phyloP scores from a whole-genome alignment of 2,888 invertebrate genomes.

The Drosophila phalerata region DNA sequence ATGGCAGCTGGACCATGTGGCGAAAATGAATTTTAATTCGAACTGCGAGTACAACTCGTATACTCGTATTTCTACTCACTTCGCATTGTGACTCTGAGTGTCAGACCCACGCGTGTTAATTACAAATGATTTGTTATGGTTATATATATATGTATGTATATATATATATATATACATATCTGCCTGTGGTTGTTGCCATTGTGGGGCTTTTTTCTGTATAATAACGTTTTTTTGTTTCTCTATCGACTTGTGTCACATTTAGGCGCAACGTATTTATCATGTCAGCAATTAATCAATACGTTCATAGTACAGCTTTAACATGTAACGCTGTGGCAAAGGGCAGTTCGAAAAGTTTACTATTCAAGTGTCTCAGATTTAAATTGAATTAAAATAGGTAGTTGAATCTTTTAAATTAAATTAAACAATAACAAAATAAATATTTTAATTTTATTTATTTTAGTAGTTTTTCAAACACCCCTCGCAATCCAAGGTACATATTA shows the following conservation, averaged over 20 bases:
- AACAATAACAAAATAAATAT: too few species aligned
- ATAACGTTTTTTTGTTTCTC: slow-evolving; percentile 16
- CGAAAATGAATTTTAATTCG: slow-evolving; percentile 60
- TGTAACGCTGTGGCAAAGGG: slow-evolving; percentile 26
- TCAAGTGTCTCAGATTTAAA: too few species aligned
- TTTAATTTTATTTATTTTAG: too few species aligned
- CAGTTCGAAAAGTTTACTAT: slow-evolving; percentile 11
- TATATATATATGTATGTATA: slow-evolving; percentile 39
- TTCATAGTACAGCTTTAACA: slow-evolving; percentile 47
- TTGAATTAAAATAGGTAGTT: too few species aligned
- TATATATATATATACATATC: slow-evolving; percentile 37
- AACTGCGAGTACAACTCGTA: slow-evolving; percentile 30
- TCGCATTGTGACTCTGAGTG: slow-evolving; percentile 35
- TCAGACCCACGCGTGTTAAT: slow-evolving; percentile 78
- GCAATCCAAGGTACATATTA: not conserved
- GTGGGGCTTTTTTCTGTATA: slow-evolving; percentile 64
- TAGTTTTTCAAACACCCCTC: slow-evolving; percentile 2
- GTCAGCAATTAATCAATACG: slow-evolving; percentile 78
- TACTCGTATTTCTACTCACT: slow-evolving; percentile 39
- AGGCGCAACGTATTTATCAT: slow-evolving; percentile 77
- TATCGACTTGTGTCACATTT: slow-evolving; percentile 74
- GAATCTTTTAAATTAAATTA: too few species aligned
- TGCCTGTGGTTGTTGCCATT: slow-evolving; percentile 68
- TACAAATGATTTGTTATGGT: slow-evolving; percentile 80
- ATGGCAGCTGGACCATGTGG: slow-evolving; percentile 73